These are phyloP conservation scores for Phymatocera aterrima DNA, from an alignment of 2,888 invertebrate genomes.

Conservation along the genomic window DNA sequence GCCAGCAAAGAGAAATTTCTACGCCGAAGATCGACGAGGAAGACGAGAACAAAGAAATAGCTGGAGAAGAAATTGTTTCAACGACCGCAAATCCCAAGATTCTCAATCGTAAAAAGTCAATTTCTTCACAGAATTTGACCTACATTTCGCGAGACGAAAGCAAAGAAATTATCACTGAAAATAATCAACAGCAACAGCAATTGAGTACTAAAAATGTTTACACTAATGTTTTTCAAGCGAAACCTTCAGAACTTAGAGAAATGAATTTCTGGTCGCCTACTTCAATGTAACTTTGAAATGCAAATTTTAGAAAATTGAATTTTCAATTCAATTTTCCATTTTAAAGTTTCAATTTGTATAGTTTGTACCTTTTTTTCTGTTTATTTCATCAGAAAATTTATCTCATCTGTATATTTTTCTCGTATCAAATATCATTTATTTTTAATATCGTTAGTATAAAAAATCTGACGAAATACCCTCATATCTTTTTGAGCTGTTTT, in stretches of 20 bases:
- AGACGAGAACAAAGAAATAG: conserved; percentile 61
- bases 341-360: not conserved
- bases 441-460: no score
- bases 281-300: conserved; percentile 80
- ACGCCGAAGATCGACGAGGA: conserved; percentile 80
- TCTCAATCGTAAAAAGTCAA: conserved; percentile 72
- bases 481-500: no score
- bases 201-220: conserved; percentile 36
- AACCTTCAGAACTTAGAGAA: conserved; percentile 85
- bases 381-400: no score
- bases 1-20: conserved; percentile 80
- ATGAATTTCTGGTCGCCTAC: conserved; percentile 93
- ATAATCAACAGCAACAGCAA: conserved; percentile 60
- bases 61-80: no score
- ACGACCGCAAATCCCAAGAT: conserved; percentile 60
- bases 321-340: not conserved
- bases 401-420: no score
- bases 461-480: no score
- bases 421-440: no score
- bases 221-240: conserved; percentile 74
- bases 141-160: conserved; percentile 65
- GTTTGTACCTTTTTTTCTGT: not conserved
- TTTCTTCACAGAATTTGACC: conserved; percentile 70
- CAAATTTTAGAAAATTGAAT: not conserved
- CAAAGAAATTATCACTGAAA: conserved; percentile 58